phyloP scores from a whole-genome alignment of 2,113 vertebrate species.

The Muntiacus reevesi region DNA sequence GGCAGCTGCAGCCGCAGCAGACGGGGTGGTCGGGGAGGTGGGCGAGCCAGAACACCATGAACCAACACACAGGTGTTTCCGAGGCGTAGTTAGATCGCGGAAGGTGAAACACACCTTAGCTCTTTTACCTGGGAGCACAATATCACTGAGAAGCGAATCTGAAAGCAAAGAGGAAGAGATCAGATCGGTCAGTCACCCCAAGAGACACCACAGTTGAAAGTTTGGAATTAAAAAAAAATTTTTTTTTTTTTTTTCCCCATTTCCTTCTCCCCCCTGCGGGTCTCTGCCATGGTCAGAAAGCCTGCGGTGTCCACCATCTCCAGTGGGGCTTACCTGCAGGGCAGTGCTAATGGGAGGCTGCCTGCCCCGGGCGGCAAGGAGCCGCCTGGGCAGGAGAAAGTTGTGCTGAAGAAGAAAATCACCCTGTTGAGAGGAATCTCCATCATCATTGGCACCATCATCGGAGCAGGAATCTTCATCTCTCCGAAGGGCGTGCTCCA shows the following conservation, averaged over 20 bases:
- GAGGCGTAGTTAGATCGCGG: conserved; percentile 24
- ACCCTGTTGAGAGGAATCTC: conserved; percentile 93
- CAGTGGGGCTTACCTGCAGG: conserved; percentile 74
- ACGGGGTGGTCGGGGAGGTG: neutral
- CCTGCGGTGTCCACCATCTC: conserved; percentile 68
- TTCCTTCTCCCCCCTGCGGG: neutral
- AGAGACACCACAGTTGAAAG: conserved; percentile 56
- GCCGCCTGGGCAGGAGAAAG: conserved; percentile 73
- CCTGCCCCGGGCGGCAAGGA: conserved; percentile 50
- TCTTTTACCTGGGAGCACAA: conserved; percentile 61
- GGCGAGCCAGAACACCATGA: neutral
- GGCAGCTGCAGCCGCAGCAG: conserved; percentile 28
- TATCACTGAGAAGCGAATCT: conserved; percentile 50
- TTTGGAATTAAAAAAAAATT: neutral
- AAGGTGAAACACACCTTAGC: conserved; percentile 21
- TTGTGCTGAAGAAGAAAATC: conserved; percentile 93
- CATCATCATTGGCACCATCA: conserved; percentile 96
- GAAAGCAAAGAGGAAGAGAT: conserved; percentile 32
- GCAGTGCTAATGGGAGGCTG: conserved; percentile 61
- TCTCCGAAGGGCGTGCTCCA: conserved; percentile 95
- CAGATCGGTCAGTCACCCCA: conserved; percentile 21
- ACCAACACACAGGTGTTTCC: conserved; percentile 77
- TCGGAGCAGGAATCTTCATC: conserved; percentile 98
- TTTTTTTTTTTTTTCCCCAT: neutral
- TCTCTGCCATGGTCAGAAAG: conserved; percentile 83